Percentiles rank a stretch among this genome's conserved stretches.
These are phyloP conservation scores for Amphipyra berbera DNA, from an alignment of 2,888 invertebrate genomes.

Conservation along the genomic window DNA sequence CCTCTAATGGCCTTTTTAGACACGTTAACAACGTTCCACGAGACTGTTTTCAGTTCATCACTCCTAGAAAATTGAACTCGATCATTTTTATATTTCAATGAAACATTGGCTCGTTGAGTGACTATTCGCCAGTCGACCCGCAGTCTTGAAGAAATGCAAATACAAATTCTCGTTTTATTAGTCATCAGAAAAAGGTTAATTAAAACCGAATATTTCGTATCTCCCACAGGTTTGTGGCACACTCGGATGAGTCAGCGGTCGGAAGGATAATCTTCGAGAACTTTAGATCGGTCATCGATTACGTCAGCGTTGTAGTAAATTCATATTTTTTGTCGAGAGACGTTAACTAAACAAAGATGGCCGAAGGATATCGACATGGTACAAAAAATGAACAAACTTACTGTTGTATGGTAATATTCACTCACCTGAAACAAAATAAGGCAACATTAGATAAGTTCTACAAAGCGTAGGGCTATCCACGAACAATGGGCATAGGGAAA, in stretches of 20 bases:
- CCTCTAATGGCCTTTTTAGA: slow-evolving; percentile 71
- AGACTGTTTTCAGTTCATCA: slow-evolving; percentile 66
- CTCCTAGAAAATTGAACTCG: slow-evolving; percentile 61
- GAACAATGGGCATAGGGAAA: slow-evolving; percentile 81
- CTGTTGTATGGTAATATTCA: slow-evolving; percentile 41
- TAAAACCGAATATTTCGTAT: slow-evolving; percentile 73
- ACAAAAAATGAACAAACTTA: slow-evolving; percentile 42
- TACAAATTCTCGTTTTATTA: slow-evolving; percentile 69
- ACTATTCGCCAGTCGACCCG: slow-evolving; percentile 29
- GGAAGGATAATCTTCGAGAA: slow-evolving; percentile 69
- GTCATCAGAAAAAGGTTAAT: slow-evolving; percentile 78
- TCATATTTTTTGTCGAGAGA: slow-evolving; percentile 48
- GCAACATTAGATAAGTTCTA: slow-evolving; percentile 73
- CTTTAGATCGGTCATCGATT: slow-evolving; percentile 76
- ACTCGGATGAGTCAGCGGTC: slow-evolving; percentile 73
- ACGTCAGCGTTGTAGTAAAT: slow-evolving; percentile 69
- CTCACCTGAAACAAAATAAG: slow-evolving; percentile 73
- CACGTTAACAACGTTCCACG: slow-evolving; percentile 68
- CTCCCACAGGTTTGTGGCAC: slow-evolving; percentile 62
- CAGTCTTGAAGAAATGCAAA: slow-evolving; percentile 61
- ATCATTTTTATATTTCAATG: slow-evolving; percentile 24
- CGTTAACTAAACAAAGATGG: slow-evolving; percentile 40
- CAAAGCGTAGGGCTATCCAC: slow-evolving; percentile 62
- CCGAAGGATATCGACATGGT: slow-evolving; percentile 28
- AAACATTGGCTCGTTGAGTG: slow-evolving; percentile 26